phyloP scores from a whole-genome alignment of 2,797 vertebrate species.

The Myotis pilosus region DNA sequence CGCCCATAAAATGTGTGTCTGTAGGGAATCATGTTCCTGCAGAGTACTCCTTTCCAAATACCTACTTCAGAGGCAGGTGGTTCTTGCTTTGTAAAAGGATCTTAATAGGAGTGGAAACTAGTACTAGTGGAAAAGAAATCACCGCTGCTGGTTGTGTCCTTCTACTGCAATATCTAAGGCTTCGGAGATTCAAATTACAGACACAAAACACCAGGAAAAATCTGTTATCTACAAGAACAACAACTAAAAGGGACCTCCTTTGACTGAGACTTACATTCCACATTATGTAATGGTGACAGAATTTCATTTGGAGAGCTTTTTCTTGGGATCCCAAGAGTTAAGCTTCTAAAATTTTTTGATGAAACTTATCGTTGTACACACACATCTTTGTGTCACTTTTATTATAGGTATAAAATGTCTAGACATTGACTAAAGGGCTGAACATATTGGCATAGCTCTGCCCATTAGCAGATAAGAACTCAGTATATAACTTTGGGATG shows the following conservation, averaged over 20 bases:
- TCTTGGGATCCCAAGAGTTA: not conserved
- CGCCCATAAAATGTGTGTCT: not conserved
- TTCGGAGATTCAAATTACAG: not conserved
- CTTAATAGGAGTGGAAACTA: not conserved
- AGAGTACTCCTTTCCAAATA: not conserved
- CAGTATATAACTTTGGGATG: not conserved
- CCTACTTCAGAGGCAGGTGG: not conserved
- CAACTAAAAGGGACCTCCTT: not conserved
- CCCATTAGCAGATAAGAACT: constrained; percentile 8
- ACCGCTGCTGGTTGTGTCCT: not conserved
- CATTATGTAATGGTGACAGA: not conserved
- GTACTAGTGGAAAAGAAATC: not conserved
- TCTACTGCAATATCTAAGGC: not conserved
- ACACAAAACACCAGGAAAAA: not conserved
- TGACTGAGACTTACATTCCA: not conserved
- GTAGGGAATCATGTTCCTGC: not conserved
- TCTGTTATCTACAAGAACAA: not conserved
- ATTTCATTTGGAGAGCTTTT: not conserved
- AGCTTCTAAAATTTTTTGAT: not conserved
- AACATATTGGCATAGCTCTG: not conserved
- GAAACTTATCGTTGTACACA: not conserved
- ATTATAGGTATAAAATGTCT: not conserved
- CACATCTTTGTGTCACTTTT: constrained; percentile 17
- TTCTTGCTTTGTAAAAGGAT: not conserved
- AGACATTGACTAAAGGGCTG: constrained; percentile 41